Conservation (phyloP, 1,140 invertebrate genomes). For the Zeugodacus cucurbitae region DNA sequence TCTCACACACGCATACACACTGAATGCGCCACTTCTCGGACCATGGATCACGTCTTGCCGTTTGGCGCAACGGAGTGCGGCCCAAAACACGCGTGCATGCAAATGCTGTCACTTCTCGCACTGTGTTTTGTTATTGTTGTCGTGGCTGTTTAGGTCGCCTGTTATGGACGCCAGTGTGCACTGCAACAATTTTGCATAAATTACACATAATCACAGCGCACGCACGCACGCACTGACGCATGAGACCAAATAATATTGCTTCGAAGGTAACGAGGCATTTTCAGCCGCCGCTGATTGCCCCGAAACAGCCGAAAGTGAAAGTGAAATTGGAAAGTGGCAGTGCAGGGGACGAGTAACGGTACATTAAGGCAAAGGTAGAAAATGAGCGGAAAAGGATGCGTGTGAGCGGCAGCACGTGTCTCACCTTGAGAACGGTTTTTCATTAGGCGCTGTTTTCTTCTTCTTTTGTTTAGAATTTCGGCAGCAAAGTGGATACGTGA, state of each 20-base stretch:
- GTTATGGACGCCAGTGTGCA: not conserved
- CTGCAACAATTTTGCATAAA: constrained; percentile 7
- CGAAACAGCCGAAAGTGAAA: not conserved
- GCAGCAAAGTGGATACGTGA: not conserved
- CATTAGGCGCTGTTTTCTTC: not conserved
- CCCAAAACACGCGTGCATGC: not conserved
- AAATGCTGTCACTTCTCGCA: not conserved
- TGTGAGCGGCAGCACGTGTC: not conserved
- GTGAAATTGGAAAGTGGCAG: too few species aligned
- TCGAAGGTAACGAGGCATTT: not conserved
- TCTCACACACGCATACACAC: too few species aligned
- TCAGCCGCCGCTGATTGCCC: not conserved
- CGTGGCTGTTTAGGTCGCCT: not conserved
- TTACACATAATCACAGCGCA: not conserved
- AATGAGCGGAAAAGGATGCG: not conserved
- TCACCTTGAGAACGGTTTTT: not conserved
- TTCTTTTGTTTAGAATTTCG: not conserved
- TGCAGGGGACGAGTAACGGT: not conserved
- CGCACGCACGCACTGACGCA: not conserved
- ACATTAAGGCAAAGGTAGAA: not conserved
- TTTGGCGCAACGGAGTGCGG: not conserved
- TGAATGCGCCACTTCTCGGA: not conserved
- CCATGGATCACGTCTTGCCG: not conserved
- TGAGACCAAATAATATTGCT: not conserved
- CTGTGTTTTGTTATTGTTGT: not conserved